Evolutionary conservation across 2,113 vertebrate species (phyloP), one percentile per base, ranked within the genome.

Genomic region (Bufo gargarizans): DNA sequence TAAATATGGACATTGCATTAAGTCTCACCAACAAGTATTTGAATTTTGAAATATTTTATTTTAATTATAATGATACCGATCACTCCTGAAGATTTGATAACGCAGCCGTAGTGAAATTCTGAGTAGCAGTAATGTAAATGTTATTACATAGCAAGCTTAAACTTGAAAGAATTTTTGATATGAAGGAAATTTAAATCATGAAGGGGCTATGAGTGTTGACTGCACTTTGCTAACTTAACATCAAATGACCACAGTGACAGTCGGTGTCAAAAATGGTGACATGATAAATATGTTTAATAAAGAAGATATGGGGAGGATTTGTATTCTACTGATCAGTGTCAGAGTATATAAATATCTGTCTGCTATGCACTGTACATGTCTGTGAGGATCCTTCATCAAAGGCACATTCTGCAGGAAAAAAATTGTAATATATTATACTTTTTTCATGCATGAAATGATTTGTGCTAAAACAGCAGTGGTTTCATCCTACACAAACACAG

Each of bases 201-300:
- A 50, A 76, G 47, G 17, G 2, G 16, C 47, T 19, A 71, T 47
- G 43, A 72, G 69, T 80, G 13, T 50, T 56, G 79, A 67, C 63
- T 55, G 85, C 85, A 55, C 33, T n/a, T n/a, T 49, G 17, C 84
- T 63, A 63, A 77, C 47, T 50, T 77, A 63, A 76, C 84, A n/a
- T 61, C 58, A 77, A 86, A 86, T 61, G 56, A 49, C 71, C 84
- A 63, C 43, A 61, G 72, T 86, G 84, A 86, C 84, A 86, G 72
- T 47, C 56, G 3, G 17, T 78, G 77, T 86, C 77, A 80, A 67
- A 71, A 58, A 80, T 61, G 45, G 84, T 43, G 71, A 61, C 43
- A 86, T 80, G 86, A 80, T 67, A 87, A 87, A 87, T 80, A 80
- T 81, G 86, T 87, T 80, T 87, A 87, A 87, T 87, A 87, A 87